phyloP scores from a whole-genome alignment of 2,797 vertebrate genomes.

The Artibeus jamaicensis region DNA sequence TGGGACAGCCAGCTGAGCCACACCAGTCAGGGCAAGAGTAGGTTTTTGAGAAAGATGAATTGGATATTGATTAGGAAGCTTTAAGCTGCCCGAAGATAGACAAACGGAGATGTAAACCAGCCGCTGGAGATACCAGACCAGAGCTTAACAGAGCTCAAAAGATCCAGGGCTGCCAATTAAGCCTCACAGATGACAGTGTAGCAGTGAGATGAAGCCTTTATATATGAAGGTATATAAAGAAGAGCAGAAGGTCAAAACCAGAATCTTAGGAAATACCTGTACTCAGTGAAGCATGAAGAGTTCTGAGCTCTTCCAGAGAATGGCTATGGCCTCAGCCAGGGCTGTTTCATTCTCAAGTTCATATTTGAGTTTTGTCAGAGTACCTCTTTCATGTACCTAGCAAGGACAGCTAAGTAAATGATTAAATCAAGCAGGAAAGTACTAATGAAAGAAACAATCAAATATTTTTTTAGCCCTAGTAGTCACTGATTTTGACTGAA shows the following conservation, averaged over 20 bases:
- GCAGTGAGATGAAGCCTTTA: background rate
- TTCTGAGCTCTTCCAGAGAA: background rate
- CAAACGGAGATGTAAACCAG: background rate
- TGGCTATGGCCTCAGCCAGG: fast-evolving
- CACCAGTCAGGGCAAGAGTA: background rate
- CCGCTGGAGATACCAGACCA: background rate
- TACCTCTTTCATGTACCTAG: background rate
- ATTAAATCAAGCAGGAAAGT: background rate
- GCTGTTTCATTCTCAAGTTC: background rate
- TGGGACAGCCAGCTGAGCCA: too few species aligned
- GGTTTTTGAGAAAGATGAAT: background rate
- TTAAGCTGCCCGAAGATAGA: background rate
- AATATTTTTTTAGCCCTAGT: background rate
- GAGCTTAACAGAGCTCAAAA: background rate
- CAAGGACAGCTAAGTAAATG: background rate
- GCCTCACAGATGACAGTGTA: background rate
- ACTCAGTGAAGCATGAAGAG: background rate
- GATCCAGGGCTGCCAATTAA: background rate
- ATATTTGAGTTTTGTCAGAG: background rate
- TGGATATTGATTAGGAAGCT: background rate
- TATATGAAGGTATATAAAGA: background rate
- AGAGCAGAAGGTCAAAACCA: background rate
- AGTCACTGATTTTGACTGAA: background rate
- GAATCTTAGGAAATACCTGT: background rate
- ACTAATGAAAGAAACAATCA: background rate